A percentile compares a stretch with the other conserved stretches of the same genome.
Conservation (phyloP, 2,113 vertebrate species). For the Mirza zaza region DNA sequence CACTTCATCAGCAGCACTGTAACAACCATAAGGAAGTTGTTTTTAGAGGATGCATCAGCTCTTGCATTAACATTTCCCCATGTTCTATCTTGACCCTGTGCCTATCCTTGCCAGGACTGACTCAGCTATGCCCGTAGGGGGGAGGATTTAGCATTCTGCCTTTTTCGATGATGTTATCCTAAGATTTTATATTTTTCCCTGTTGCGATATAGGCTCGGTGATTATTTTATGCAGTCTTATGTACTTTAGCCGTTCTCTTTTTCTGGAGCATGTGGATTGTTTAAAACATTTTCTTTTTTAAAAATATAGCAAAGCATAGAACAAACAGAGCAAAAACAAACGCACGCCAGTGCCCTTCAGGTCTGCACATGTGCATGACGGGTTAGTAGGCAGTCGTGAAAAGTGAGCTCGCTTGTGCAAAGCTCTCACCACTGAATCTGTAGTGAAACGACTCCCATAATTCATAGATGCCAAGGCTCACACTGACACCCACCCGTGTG, state of each 20-base stretch:
- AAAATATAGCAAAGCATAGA: neutral
- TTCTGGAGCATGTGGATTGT: neutral
- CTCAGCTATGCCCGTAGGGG: neutral
- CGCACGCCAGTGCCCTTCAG: fast-evolving
- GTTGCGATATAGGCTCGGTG: neutral
- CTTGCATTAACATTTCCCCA: neutral
- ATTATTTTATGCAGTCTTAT: neutral
- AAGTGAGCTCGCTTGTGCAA: neutral
- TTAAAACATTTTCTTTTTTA: neutral
- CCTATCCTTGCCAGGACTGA: neutral
- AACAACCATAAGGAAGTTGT: neutral
- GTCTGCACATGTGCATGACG: fast-evolving
- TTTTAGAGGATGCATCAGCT: neutral
- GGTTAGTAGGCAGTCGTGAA: fast-evolving
- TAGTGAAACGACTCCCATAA: fast-evolving
- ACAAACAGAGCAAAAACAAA: neutral
- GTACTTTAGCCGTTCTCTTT: neutral
- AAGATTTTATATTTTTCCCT: neutral
- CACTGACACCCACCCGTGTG: too few relatives aligned
- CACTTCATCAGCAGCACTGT: neutral
- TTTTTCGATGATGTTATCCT: neutral
- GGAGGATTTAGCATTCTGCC: neutral
- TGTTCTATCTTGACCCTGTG: neutral
- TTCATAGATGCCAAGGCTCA: neutral
- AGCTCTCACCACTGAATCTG: neutral